These are phyloP conservation scores for Callionymus lyra DNA, from an alignment of 2,113 vertebrate genomes.

Conservation along the genomic window DNA sequence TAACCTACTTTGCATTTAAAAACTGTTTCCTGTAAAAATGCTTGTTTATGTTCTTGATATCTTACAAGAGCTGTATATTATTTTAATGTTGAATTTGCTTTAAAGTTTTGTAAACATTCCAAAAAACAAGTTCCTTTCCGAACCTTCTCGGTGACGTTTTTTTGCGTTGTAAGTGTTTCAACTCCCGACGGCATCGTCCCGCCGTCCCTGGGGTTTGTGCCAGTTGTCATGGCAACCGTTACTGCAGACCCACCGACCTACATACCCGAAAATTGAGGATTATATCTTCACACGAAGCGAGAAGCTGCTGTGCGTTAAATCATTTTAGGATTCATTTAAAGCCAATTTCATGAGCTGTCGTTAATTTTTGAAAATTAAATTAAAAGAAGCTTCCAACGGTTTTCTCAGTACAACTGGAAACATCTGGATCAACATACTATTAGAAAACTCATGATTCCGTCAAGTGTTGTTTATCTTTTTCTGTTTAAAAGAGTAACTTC, in stretches of 20 bases:
- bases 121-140: neutral
- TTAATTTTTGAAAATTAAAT: neutral
- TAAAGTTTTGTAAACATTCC: too few relatives aligned
- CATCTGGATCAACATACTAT: too few relatives aligned
- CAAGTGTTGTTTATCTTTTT: too few relatives aligned
- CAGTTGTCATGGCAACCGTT: slow-evolving; percentile 37
- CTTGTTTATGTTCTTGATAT: neutral
- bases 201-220: slow-evolving; percentile 18
- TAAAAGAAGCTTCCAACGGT: too few relatives aligned
- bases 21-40: neutral
- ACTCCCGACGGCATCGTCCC: neutral
- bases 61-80: neutral
- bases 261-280: slow-evolving; percentile 36
- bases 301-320: neutral
- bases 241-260: slow-evolving; percentile 36
- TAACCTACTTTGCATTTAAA: neutral
- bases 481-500: too few relatives aligned
- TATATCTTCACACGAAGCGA: slow-evolving; percentile 22
- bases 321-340: too few relatives aligned
- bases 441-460: slow-evolving; percentile 1
- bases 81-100: neutral
- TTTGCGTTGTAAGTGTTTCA: slow-evolving; percentile 3
- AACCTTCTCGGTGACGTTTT: slow-evolving; percentile 6
- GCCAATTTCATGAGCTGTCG: too few relatives aligned
- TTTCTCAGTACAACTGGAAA: too few relatives aligned